Evolutionary conservation across 2,797 vertebrate genomes (phyloP).

Genomic region (Brachyrhaphis roseni): DNA sequence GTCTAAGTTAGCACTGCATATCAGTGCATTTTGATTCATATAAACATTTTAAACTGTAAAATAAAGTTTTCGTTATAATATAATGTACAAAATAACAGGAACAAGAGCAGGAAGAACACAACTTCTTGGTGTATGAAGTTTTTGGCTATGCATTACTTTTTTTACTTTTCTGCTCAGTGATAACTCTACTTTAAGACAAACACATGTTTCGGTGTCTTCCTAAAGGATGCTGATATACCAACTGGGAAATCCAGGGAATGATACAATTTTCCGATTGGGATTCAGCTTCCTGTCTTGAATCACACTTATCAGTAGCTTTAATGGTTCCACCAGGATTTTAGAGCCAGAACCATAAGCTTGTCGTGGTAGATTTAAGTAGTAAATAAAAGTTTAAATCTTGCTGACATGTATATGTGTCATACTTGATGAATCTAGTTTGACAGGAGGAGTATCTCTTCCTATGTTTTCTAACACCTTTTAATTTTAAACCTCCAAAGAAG

Average conservation of each 20-base stretch:
- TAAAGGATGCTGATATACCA: not conserved
- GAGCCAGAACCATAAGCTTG: not conserved
- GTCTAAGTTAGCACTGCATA: not conserved
- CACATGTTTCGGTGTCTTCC: not conserved
- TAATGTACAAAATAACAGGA: not conserved
- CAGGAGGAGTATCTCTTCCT: conserved; percentile 35
- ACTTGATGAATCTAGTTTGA: conserved; percentile 23
- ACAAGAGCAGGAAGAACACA: not conserved
- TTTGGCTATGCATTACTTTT: not conserved
- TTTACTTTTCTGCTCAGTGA: not conserved
- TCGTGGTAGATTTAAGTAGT: not conserved
- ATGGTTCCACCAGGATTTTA: not conserved
- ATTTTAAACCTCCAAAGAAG: conserved; percentile 69
- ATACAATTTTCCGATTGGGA: not conserved
- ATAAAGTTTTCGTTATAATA: not conserved
- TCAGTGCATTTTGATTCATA: not conserved
- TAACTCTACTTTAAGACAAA: not conserved
- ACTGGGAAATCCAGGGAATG: not conserved
- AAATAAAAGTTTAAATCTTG: not conserved
- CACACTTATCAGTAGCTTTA: not conserved
- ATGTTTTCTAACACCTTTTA: conserved; percentile 71
- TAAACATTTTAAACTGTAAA: not conserved
- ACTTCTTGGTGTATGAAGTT: not conserved
- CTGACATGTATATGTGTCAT: conserved; percentile 9
- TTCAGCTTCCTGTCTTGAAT: not conserved